phyloP scores from a whole-genome alignment of 2,888 invertebrate species.

The Erebia epiphron region DNA sequence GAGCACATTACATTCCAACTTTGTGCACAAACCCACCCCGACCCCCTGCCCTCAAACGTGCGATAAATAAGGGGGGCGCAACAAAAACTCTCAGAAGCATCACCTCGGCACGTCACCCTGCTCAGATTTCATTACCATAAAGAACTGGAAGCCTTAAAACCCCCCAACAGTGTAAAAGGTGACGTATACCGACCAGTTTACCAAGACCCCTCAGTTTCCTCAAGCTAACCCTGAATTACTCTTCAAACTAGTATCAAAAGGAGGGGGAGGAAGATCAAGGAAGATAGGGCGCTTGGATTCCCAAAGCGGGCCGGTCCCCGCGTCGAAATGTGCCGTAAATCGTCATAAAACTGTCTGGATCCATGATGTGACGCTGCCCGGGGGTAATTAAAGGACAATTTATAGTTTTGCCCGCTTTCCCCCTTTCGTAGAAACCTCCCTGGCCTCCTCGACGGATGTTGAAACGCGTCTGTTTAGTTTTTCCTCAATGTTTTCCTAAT shows the following conservation, averaged over 20 bases:
- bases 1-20: conserved; percentile 75
- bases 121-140: conserved; percentile 84
- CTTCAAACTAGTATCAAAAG: conserved; percentile 26
- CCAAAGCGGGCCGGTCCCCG: conserved; percentile 65
- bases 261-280: conserved; percentile 48
- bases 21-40: conserved; percentile 57
- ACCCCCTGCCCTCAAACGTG: conserved; percentile 74
- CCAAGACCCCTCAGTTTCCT: conserved; percentile 38
- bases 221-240: conserved; percentile 30
- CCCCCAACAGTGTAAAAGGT: conserved; percentile 67
- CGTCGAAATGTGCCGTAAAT: conserved; percentile 81
- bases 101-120: conserved; percentile 82
- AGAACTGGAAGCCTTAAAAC: conserved; percentile 83
- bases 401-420: conserved; percentile 75
- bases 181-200: conserved; percentile 50
- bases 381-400: conserved; percentile 84
- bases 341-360: conserved; percentile 89
- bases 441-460: conserved; percentile 59
- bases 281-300: conserved; percentile 64
- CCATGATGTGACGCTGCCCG: conserved; percentile 87
- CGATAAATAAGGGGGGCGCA: conserved; percentile 79
- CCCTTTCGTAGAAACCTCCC: conserved; percentile 58
- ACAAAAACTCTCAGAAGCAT: conserved; percentile 81
- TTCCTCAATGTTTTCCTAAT: conserved; percentile 46
- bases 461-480: conserved; percentile 55